Base-by-base conservation (phyloP, 2,113 vertebrate species). In the Arvicanthis niloticus region DNA sequence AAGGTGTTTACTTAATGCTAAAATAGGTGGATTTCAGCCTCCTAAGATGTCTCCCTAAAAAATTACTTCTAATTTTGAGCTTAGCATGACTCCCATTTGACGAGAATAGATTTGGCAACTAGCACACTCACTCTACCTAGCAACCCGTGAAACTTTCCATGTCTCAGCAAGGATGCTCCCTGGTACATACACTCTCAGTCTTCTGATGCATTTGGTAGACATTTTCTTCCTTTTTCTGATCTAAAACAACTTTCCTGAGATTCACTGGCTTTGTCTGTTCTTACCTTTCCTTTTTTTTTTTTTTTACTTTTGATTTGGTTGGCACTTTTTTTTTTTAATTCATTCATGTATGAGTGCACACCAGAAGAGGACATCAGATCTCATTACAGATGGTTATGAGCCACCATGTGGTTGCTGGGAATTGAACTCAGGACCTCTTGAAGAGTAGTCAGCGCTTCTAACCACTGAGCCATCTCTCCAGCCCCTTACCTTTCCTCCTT, bases 1-100 rank as follows among this genome's bases (percentile, higher is more conserved):
- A 89, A 77, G n/a, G n/a, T 96, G 13, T 92, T 95, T 95, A 93
- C 62, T 81, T 90, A 93, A 80, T 37, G 75, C 16, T 92, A 90
- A 84, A 96, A 70, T 92, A 92, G 87, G 60, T 88, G 78, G 31
- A 68, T 88, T 93, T 93, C 77, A 75, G 86, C 48, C 90, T 93
- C 56, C 68, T 92, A 80, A 89, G 45, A 84, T 3, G 65, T 88
- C 75, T 48, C 40, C 84, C 80, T 56, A 78, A 91, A 78, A 91
- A 84, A 67, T 96, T 86, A 86, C 78, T 91, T 88, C 73, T 93
- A 87, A 72, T 58, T 86, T 84, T 22, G 78, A 40, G 29, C 34
- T 78, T 84, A 85, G 82, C 81, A n/a, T 15, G 80, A 58, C 56
- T 96, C 29, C 40, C 42, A 40, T 31, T 85, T 89, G 77, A 89